Conservation (phyloP, 2,113 vertebrate species). For the Hydropotes inermis region DNA sequence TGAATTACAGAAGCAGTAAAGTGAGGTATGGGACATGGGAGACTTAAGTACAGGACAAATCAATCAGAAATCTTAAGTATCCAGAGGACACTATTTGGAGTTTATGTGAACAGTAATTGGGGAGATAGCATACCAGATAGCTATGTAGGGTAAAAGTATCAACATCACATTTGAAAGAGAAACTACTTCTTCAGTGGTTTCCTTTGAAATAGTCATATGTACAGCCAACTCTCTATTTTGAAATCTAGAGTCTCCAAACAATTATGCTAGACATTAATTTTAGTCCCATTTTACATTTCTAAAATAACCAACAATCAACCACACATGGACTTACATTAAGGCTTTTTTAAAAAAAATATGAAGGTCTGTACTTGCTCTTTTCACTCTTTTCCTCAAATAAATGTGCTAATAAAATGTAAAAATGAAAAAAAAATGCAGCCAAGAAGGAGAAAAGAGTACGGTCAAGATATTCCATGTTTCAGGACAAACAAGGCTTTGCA, state of each 20-base stretch:
- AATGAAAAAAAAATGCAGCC: neutral
- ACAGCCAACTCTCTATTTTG: neutral
- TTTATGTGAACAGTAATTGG: neutral
- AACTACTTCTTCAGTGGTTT: neutral
- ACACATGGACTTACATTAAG: neutral
- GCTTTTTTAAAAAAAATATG: neutral
- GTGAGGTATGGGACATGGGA: neutral
- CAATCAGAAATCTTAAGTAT: neutral
- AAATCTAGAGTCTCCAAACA: neutral
- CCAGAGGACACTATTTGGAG: neutral
- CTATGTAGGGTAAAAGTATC: neutral
- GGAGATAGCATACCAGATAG: neutral
- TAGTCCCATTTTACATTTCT: neutral
- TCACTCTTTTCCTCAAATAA: neutral
- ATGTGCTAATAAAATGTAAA: conserved; percentile 17
- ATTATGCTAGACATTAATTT: neutral
- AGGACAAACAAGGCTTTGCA: neutral
- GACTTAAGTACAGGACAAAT: neutral
- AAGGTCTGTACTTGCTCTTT: neutral
- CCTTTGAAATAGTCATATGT: neutral
- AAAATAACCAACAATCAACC: neutral
- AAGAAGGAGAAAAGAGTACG: neutral
- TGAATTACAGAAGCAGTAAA: neutral
- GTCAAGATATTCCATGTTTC: neutral
- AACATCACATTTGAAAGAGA: neutral